These are phyloP conservation scores for Coturnix japonica DNA, from an alignment of 2,113 vertebrate species.

Conservation along the genomic window DNA sequence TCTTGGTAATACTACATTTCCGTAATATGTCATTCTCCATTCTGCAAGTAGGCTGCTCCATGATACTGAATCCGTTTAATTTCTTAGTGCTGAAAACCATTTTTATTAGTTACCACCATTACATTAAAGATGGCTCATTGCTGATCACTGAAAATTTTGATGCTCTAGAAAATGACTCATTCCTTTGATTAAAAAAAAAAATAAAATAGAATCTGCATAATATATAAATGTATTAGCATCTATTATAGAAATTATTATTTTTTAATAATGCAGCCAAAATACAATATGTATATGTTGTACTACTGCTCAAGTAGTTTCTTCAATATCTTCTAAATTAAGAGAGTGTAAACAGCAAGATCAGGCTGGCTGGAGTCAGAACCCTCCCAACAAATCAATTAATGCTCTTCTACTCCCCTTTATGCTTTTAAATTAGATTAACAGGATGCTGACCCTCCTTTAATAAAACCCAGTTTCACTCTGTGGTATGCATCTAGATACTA, in stretches of 20 bases:
- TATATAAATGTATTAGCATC: neutral
- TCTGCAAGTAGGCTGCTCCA: neutral
- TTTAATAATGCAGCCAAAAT: neutral
- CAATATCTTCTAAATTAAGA: neutral
- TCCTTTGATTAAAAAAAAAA: neutral
- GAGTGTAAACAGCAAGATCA: conserved; percentile 26
- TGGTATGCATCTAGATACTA: conserved; percentile 65
- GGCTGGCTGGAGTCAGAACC: conserved; percentile 23
- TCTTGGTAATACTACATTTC: neutral
- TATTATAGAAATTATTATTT: neutral
- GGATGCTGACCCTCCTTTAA: conserved; percentile 63
- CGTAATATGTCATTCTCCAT: neutral
- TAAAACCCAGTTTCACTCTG: neutral
- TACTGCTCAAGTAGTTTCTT: neutral
- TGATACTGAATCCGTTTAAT: neutral
- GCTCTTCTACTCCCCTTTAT: conserved; percentile 51
- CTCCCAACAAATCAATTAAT: conserved; percentile 67
- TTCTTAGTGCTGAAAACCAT: neutral
- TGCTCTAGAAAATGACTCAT: neutral
- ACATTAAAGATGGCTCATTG: neutral
- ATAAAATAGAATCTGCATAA: neutral
- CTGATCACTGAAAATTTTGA: neutral
- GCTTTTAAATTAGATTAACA: conserved; percentile 70
- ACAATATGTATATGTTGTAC: neutral
- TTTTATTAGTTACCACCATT: neutral